Evolutionary conservation across 2,797 vertebrate genomes (phyloP), one percentile per base, ranked within the genome.

Genomic region (Cyclopterus lumpus): DNA sequence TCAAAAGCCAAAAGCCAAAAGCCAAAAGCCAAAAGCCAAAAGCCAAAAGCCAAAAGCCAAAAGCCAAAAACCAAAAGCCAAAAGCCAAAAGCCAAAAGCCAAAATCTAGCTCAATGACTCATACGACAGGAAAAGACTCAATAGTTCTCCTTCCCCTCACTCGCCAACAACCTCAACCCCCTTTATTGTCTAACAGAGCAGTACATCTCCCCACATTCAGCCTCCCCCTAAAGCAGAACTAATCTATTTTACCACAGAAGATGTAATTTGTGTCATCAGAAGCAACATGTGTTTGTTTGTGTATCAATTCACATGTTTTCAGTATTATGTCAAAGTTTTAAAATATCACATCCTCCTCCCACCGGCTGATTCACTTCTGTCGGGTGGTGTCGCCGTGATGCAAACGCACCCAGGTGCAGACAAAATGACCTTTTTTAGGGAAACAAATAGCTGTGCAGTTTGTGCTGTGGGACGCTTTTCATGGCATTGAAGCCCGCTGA

Each of bases 81-180:
- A n/a, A n/a, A n/a, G n/a, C n/a, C n/a, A n/a, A n/a, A n/a, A n/a
- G n/a, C n/a, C n/a, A n/a, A n/a, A n/a, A n/a, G n/a, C n/a, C n/a
- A n/a, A n/a, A n/a, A n/a, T n/a, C n/a, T n/a, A n/a, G n/a, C n/a
- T n/a, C n/a, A 88, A 66, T 92, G 86, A 92, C 80, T 89, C 87
- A 92, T 69, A 67, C 86, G 67, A 81, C 84, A 89, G 84, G 82
- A 91, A 90, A 86, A 86, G 81, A 83, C 80, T 86, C 75, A 65
- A 88, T 83, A 75, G 57, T 79, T 80, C 84, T 88, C 72, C 77
- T 85, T 83, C 72, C 65, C 67, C 76, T 71, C 77, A 69, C 48
- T 75, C 67, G 64, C 71, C 71, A 84, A 72, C 77, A 83, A 79
- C 86, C 79, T 79, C 71, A 79, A 46, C 76, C 72, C 57, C 49